Conservation (phyloP, 2,113 vertebrate species). For the Balaenoptera acutorostrata region DNA sequence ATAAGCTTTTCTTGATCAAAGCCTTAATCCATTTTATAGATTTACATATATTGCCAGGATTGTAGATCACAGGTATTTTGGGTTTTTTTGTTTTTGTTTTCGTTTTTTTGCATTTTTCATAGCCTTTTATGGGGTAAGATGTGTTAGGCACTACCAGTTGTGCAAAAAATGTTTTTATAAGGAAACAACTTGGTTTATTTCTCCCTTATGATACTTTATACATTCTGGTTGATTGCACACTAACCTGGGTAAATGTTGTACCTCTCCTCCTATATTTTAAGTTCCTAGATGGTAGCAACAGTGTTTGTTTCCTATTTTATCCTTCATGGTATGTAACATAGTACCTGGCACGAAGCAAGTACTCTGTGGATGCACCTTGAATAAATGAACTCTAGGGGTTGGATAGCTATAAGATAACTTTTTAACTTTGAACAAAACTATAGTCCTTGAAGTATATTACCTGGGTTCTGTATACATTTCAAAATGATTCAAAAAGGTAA, state of each 20-base stretch:
- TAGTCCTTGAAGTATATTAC: conserved; percentile 51
- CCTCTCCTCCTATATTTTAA: background rate
- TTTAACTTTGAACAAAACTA: conserved; percentile 34
- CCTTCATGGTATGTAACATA: background rate
- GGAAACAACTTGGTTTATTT: background rate
- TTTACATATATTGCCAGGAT: background rate
- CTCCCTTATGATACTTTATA: background rate
- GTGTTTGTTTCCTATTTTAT: background rate
- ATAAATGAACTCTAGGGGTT: background rate
- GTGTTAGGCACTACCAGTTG: background rate
- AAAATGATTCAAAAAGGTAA: conserved; percentile 69
- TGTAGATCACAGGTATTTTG: background rate
- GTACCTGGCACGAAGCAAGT: background rate
- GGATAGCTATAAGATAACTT: conserved; percentile 5
- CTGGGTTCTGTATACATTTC: conserved; percentile 56
- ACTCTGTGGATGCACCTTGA: background rate
- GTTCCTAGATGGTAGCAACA: background rate
- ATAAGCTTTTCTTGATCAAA: conserved; percentile 16
- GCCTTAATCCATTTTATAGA: background rate
- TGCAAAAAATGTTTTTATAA: conserved; percentile 1
- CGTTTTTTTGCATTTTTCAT: conserved; percentile 3
- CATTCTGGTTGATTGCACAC: background rate
- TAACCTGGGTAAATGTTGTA: background rate
- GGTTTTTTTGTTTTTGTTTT: background rate
- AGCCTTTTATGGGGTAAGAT: background rate